Conservation (phyloP, 1,140 invertebrate genomes). For the Colletes gigas region DNA sequence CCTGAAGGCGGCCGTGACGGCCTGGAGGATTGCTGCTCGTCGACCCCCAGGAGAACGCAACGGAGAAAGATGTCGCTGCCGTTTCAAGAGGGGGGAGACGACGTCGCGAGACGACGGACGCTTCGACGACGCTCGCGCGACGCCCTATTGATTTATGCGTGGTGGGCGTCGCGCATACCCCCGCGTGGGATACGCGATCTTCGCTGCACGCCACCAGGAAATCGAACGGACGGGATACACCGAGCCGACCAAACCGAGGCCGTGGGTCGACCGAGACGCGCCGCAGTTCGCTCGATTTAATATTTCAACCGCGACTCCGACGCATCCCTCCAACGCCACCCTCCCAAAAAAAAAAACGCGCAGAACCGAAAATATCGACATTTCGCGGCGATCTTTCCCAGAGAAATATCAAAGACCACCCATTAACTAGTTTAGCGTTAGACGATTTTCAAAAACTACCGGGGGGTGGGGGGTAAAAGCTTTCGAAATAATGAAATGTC, state of each 20-base stretch:
- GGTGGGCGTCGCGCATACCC: slow-evolving; percentile 64
- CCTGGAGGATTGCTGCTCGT: slow-evolving; percentile 58
- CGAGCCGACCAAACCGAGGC: not conserved
- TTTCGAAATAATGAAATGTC: no score
- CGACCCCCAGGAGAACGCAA: slow-evolving; percentile 46
- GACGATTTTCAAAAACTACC: no score
- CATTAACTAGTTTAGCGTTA: no score
- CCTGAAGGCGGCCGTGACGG: slow-evolving; percentile 64
- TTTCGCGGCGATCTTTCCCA: not conserved
- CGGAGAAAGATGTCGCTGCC: slow-evolving; percentile 57
- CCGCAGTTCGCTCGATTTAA: slow-evolving; percentile 1
- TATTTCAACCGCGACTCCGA: slow-evolving; percentile 1
- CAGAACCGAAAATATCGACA: slow-evolving; percentile 4
- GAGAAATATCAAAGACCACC: no score
- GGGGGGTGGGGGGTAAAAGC: no score
- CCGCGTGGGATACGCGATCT: slow-evolving; percentile 40
- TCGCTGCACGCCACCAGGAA: slow-evolving; percentile 3
- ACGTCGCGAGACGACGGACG: slow-evolving; percentile 12
- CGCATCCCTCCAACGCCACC: not conserved
- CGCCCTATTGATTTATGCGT: slow-evolving; percentile 73
- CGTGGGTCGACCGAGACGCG: no score
- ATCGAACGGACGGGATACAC: slow-evolving; percentile 22
- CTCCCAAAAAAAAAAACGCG: not conserved
- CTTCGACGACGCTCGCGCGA: slow-evolving; percentile 45
- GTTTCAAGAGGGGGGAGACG: slow-evolving; percentile 28